Evolutionary conservation across 2,888 invertebrate species (phyloP), one percentile per base, ranked within the genome.

Genomic region (Lasioglossum zephyrum): DNA sequence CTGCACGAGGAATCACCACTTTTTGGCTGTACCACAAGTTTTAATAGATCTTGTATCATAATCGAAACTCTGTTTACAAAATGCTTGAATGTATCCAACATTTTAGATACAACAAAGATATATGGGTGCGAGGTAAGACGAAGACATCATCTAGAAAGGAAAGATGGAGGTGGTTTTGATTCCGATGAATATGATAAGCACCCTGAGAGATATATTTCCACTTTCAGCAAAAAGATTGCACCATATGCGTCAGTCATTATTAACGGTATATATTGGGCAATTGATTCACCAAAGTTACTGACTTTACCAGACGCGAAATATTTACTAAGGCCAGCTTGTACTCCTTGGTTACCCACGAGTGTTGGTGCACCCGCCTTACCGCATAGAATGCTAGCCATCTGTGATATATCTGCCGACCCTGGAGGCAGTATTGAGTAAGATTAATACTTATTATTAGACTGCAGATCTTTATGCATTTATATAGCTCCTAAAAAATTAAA

Each of bases 241-340:
- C 99, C 99, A 0, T 99, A 99, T 95, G 99, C 99, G 0, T 99
- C 99, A 0, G 98, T 99, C 1, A 97, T 99, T 85, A 96, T 99
- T 72, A 99, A 99, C 94, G 99, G 99, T 47, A 99, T 99, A 92
- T 99, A 99, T 95, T 99, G 99, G 99, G 99, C 99, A 0, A 98
- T 99, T 0, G 98, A 98, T 92, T 98, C 99, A 88, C 99, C 99
- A 0, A 98, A 99, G 94, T 95, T 99, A 49, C 96, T 99, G 78
- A 99, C 99, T 3, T 99, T 99, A 90, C 99, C 99, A 0, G 99
- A 99, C 95, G 99, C 99, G 0, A 99, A 99, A 95, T 97, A 98
- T 92, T 96, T 99, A 3, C 96, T 99, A 36, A 96, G 98, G 74
- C 98, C 99, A 0, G 97, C 98, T 0, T 97, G 98, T 91, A 98